Base-by-base conservation (phyloP, 1,140 invertebrate species). In the Drosophila asahinai region DNA sequence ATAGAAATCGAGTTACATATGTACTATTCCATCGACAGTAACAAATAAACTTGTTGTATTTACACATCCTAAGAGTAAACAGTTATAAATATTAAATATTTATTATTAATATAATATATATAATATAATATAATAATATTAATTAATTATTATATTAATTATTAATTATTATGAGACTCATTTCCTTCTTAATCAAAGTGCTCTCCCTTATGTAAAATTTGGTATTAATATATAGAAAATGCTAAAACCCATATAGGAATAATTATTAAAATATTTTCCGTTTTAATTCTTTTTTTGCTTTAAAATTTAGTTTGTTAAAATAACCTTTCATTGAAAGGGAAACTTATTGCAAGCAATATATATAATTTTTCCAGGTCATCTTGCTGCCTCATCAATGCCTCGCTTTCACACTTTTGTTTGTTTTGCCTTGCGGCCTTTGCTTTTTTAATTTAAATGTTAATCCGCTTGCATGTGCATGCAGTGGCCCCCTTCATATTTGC, bases 361-460 rank as follows among this genome's bases (percentile, higher is more conserved):
- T 2, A 6, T 8, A 0, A 57, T 4, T 14, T 66, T 66, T 45
- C 17, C 52, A n/a, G 9, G 72, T 22, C 30, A 54, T 59, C 19
- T 30, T 1, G 3, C 2, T n/a, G 52, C 55, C 71, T 9, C 0
- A 43, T 36, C 5, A 17, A 9, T 2, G 7, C 4, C 9, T 9
- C 22, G 2, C 30, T 15, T 25, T 27, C 12, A 30, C 42, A 19
- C 45, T 61, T 22, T 74, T 73, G 40, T 60, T 51, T 64, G 60
- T 67, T 74, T 73, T 59, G 42, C 55, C 55, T 61, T 64, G 49
- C 42, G 45, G 64, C 49, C 55, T 45, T 64, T 86, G 83, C 43
- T 49, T 71, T 86, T 86, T 86, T 86, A 86, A 86, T 86, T 86
- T 86, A 86, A 86, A 86, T 86, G 83, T 82, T 86, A 86, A 86